phyloP scores from a whole-genome alignment of 37 sponge, comb jelly and placozoan species.

The Aphrocallistes beatrix region DNA sequence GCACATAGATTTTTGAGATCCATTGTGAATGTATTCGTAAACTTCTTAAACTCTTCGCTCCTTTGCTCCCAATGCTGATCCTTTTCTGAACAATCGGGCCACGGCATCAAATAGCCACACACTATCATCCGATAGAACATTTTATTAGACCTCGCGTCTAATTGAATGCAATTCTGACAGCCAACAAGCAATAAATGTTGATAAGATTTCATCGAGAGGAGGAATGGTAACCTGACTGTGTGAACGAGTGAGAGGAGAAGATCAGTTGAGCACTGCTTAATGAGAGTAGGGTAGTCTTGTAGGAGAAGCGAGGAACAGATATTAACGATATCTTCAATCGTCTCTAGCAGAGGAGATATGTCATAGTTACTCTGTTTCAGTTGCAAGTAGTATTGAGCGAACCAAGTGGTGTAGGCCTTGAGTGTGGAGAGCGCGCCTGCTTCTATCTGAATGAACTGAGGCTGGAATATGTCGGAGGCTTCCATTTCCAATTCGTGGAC shows the following conservation, averaged over 20 bases:
- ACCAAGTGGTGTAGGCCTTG: not conserved
- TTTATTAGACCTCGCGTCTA: not conserved
- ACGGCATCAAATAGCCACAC: not conserved
- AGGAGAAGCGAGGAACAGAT: not conserved
- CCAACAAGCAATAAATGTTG: not conserved
- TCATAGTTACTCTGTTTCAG: not conserved
- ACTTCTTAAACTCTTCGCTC: not conserved
- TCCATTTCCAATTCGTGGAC: not conserved
- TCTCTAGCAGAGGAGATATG: not conserved
- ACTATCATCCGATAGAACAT: not conserved
- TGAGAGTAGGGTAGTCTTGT: not conserved
- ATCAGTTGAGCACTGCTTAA: not conserved
- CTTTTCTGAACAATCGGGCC: constrained; percentile 1
- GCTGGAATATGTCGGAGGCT: not conserved
- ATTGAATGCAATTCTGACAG: not conserved
- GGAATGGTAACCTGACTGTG: not conserved
- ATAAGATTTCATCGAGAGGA: not conserved
- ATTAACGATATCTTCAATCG: not conserved
- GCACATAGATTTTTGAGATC: not conserved
- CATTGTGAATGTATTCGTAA: not conserved
- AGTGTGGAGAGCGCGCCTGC: not conserved
- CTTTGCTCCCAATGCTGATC: constrained; percentile 23
- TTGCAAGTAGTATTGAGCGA: not conserved
- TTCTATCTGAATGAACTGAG: constrained; percentile 1
- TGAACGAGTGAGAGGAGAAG: not conserved